Conservation (phyloP, 2,113 vertebrate species). For the Sialia sialis region DNA sequence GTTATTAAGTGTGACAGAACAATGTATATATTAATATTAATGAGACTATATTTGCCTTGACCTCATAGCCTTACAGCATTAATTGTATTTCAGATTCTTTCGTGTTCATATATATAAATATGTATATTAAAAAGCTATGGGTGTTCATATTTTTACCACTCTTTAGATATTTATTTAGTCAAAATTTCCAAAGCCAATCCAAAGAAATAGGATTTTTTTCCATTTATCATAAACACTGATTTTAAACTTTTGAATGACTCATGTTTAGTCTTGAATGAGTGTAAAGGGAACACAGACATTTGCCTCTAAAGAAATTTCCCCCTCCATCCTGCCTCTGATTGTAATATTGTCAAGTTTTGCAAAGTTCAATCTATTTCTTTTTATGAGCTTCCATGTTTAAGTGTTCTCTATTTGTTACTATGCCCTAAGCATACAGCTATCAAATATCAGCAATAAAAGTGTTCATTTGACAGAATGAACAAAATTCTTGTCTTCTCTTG, state of each 20-base stretch:
- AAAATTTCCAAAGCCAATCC: not conserved
- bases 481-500: not conserved
- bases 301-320: not conserved
- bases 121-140: not conserved
- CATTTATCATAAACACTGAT: not conserved
- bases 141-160: not conserved
- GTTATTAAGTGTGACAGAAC: constrained; percentile 28
- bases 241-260: not conserved
- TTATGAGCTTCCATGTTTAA: not conserved
- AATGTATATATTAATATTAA: constrained; percentile 12
- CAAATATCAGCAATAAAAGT: not conserved
- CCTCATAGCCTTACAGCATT: not conserved
- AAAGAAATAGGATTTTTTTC: not conserved
- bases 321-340: not conserved
- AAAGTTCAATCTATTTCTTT: not conserved
- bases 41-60: not conserved
- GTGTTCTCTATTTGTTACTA: not conserved
- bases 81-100: not conserved
- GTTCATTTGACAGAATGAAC: not conserved
- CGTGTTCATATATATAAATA: not conserved
- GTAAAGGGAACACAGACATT: not conserved
- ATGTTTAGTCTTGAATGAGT: not conserved
- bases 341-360: not conserved
- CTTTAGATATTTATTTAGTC: not conserved
- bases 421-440: not conserved